phyloP scores from a whole-genome alignment of 2,113 vertebrate genomes.

The Phoenicopterus ruber region DNA sequence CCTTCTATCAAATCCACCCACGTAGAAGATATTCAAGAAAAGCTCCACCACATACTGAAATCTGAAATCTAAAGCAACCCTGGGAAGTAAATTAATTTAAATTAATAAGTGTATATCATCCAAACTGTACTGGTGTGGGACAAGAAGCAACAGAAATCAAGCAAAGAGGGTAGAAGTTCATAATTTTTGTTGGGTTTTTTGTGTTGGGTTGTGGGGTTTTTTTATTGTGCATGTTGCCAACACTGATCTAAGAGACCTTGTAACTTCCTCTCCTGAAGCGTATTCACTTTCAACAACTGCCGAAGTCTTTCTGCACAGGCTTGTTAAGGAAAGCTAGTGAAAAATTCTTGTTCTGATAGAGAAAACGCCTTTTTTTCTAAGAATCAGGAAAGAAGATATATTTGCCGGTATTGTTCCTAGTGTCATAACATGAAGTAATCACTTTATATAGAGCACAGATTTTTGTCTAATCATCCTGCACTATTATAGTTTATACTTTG shows the following conservation, averaged over 20 bases:
- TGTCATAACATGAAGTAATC: neutral
- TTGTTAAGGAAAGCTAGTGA: neutral
- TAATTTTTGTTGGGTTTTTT: neutral
- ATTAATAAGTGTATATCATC: neutral
- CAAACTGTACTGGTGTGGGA: neutral
- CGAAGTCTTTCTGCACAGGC: neutral
- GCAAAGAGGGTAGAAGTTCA: neutral
- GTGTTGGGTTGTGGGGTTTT: neutral
- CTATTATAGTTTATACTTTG: neutral
- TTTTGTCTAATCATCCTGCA: neutral
- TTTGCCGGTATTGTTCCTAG: neutral
- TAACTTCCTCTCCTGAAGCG: neutral
- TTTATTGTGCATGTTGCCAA: neutral
- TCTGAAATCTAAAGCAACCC: neutral
- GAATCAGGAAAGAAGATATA: neutral
- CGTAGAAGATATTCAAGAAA: neutral
- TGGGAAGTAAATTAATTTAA: neutral
- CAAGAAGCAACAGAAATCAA: neutral
- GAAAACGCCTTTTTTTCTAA: neutral
- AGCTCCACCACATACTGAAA: slow-evolving; percentile 12
- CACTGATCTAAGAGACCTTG: neutral
- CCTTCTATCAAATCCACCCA: neutral
- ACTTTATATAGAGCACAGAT: neutral
- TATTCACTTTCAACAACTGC: neutral
- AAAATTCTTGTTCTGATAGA: neutral